These are phyloP conservation scores for Harpalus rufipes DNA, from an alignment of 2,888 invertebrate genomes.

Conservation along the genomic window DNA sequence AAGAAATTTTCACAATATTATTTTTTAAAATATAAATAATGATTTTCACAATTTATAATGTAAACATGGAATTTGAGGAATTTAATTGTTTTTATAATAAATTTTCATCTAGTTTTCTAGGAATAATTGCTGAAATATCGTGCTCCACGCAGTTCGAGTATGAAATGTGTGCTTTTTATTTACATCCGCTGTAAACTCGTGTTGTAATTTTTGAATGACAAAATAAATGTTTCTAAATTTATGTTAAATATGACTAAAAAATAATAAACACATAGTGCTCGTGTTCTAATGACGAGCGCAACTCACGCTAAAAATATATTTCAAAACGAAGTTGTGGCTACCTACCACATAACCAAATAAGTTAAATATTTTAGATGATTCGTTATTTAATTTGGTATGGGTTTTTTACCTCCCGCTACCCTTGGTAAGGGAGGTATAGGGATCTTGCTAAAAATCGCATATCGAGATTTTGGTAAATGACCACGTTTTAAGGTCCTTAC, in stretches of 20 bases:
- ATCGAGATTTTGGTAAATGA: no score
- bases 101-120: slow-evolving; percentile 10
- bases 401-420: no score
- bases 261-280: slow-evolving; percentile 22
- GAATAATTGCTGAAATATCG: not conserved
- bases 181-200: not conserved
- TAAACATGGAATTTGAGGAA: slow-evolving; percentile 16
- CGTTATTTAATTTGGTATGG: no score
- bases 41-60: not conserved
- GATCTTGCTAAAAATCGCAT: no score
- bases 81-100: slow-evolving; percentile 11
- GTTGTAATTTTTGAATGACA: not conserved
- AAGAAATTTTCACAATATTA: slow-evolving; percentile 12
- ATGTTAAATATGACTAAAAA: slow-evolving; percentile 6
- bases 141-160: not conserved
- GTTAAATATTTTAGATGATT: no score
- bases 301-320: not conserved
- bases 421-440: no score
- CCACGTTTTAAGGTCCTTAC: no score
- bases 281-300: not conserved
- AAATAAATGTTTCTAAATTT: slow-evolving; percentile 19
- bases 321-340: not conserved
- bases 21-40: not conserved
- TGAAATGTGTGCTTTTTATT: not conserved
- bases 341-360: not conserved